Base-by-base conservation (phyloP, 2,797 vertebrate genomes). In the Bradypodion ventrale region DNA sequence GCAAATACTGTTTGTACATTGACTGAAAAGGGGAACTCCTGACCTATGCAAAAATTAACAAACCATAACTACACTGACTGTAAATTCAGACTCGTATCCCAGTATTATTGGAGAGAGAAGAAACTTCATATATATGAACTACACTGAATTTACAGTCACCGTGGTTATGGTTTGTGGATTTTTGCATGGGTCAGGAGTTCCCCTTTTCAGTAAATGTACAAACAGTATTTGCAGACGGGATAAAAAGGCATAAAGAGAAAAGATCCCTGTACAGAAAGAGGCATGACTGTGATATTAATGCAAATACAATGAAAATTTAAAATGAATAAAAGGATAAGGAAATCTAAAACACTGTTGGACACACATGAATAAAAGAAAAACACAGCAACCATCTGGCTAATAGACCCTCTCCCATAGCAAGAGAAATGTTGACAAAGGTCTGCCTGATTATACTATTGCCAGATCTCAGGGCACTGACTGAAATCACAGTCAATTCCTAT, bases 161-260 rank as follows among this genome's bases (percentile, higher is more conserved):
- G 46, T 62, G 87, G 1, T 4, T 0, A 0, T 19, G n/a, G 1
- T 12, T 49, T 75, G 5, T n/a, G 13, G 85, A 42, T 2, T 32
- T 78, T 56, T 83, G 63, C 10, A 25, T 74, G 40, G 59, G 16
- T 52, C 25, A n/a, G n/a, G 37, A 19, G 10, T 42, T 81, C 81
- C 27, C 44, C 21, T 68, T 52, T 25, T 19, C 79, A 82, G 42
- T 29, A 65, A 63, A 73, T 49, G 3, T 32, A 63, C 32, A 63
- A 74, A 25, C 23, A 42, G 32, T 80, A n/a, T 81, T 80, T 83
- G 19, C 73, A 63, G 44, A 83, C 62, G 52, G 37, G 49, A 75
- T 75, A 37, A 65, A 42, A 75, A 82, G 19, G 62, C 25, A 44
- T 27, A 62, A 16, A 23, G 21, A 81, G 6, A 16, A 15, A 52